Base-by-base conservation (phyloP, 2,888 invertebrate genomes). In the Erynnis tages region DNA sequence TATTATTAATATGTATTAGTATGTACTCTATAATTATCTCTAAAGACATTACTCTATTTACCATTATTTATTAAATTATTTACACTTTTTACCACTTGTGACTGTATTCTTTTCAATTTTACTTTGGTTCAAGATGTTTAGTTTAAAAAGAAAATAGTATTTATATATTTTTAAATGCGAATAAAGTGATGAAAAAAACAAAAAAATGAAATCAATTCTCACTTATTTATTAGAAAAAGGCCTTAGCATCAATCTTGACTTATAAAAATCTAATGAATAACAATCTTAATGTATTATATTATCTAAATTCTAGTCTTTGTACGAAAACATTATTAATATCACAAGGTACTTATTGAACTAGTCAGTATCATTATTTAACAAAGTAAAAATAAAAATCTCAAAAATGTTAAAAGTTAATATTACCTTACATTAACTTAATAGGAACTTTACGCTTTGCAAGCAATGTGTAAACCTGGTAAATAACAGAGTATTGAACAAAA, bases 81-180 rank as follows among this genome's bases (percentile, higher is more conserved):
- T 56, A 54, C 25, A 50, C 38, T 19, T 55, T 53, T 47, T 50
- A 46, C 25, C 5, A 50, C 50, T 54, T 46, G 54, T 50, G 56
- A 54, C 50, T 32, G 54, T 56, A 44, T 52, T 52, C 45, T 54
- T 56, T 48, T 52, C 44, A 56, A 54, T 52, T 6, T 52, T 44
- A 47, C 17, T 35, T 50, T 44, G 46, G 34, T 50, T 35, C 3
- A 56, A 50, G 35, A 49, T 49, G 41, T 53, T 53, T 46, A 45
- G 44, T 46, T 25, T 46, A 50, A 54, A 41, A 54, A 30, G 21
- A 56, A 54, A 54, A 56, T 45, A 50, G 56, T 56, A 56, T 27
- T 41, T 34, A 49, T 49, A 47, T 41, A 47, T 25, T 47, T 47
- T 54, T 21, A 25, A 54, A 47, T 47, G 53, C 40, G 16, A 32